A percentile compares a stretch with the other conserved stretches of the same genome.
These are phyloP conservation scores for Hozukius guyotensis DNA, from an alignment of 2,797 vertebrate genomes.

Conservation along the genomic window DNA sequence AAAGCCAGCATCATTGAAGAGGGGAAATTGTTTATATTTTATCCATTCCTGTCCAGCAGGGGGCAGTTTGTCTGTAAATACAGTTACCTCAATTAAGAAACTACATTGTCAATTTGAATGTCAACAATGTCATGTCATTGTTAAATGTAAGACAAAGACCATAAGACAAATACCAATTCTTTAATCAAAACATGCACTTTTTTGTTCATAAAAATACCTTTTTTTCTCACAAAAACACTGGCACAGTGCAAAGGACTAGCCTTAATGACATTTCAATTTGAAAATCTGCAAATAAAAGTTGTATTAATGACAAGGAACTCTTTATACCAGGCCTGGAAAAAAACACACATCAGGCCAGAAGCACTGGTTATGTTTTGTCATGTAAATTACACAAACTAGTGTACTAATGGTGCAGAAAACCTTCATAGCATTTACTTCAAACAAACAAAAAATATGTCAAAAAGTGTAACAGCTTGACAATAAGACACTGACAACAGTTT, in stretches of 20 bases:
- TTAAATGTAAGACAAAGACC: conserved; percentile 1
- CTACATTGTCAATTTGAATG: neutral
- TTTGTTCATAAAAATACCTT: conserved; percentile 46
- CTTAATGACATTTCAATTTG: conserved; percentile 31
- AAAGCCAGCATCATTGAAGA: neutral
- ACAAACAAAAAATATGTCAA: neutral
- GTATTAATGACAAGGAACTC: neutral
- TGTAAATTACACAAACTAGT: neutral
- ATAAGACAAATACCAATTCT: conserved; percentile 20
- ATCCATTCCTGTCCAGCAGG: conserved; percentile 29
- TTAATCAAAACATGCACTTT: conserved; percentile 66
- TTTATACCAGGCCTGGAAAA: neutral
- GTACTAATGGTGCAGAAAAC: neutral
- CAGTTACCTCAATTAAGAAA: neutral
- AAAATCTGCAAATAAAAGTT: conserved; percentile 27
- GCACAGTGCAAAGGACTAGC: conserved; percentile 30
- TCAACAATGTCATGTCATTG: neutral
- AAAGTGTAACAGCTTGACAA: neutral
- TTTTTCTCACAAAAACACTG: conserved; percentile 41
- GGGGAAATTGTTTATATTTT: neutral
- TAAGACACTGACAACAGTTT: conserved; percentile 12
- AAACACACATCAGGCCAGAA: neutral
- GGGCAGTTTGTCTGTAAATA: conserved; percentile 9
- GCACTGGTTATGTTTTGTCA: neutral
- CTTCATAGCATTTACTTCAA: neutral